Percentiles rank a stretch among this genome's conserved stretches.
Conservation (phyloP, 2,113 vertebrate species). For the Hydrolagus affinis region DNA sequence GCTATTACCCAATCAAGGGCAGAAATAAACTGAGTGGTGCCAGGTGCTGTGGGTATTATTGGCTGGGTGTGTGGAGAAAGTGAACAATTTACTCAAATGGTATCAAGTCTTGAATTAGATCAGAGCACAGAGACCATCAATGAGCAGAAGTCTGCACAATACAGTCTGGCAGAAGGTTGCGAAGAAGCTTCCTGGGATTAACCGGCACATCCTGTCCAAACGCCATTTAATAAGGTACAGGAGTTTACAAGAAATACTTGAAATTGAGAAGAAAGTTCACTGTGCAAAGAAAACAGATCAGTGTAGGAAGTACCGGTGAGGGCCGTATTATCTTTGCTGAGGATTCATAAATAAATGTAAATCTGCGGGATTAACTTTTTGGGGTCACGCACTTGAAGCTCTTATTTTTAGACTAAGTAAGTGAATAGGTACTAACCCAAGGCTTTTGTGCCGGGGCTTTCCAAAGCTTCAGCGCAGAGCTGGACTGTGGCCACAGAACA, state of each 20-base stretch:
- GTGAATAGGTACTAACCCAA: no score
- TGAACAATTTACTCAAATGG: background rate
- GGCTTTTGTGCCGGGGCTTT: background rate
- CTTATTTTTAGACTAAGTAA: background rate
- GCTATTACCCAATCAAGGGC: background rate
- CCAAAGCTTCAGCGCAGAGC: background rate
- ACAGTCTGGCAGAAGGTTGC: background rate
- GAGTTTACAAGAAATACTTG: background rate
- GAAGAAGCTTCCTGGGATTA: background rate
- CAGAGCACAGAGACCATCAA: background rate
- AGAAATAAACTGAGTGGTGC: background rate
- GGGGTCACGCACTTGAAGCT: background rate
- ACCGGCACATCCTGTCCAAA: background rate
- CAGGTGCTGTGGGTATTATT: conserved; percentile 7
- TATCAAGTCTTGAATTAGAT: conserved; percentile 20
- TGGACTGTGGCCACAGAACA: background rate
- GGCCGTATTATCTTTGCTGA: background rate
- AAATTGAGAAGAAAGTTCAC: background rate
- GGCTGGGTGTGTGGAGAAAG: background rate
- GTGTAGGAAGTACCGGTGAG: background rate
- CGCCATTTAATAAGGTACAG: background rate
- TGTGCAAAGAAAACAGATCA: background rate
- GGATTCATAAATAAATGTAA: conserved; percentile 4
- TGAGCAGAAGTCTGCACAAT: background rate
- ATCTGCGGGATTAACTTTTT: background rate